Evolutionary conservation across 2,113 vertebrate species (phyloP).

Genomic region (Notothenia rossii): DNA sequence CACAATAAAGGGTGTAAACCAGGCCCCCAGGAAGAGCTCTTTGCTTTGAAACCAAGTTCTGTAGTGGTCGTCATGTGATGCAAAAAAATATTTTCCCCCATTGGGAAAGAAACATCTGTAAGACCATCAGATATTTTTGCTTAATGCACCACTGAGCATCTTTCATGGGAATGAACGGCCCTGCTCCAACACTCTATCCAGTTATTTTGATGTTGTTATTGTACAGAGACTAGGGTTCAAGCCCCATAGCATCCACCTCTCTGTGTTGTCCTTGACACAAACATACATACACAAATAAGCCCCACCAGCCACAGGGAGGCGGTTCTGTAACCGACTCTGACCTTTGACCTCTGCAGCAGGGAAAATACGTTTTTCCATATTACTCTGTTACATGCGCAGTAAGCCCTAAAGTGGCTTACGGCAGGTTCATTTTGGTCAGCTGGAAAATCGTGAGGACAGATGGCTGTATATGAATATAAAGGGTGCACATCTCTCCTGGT

Average conservation of each 20-base stretch:
- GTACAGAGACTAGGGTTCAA: background rate
- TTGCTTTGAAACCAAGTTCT: too few relatives aligned
- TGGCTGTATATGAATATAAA: background rate
- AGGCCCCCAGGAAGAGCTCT: too few relatives aligned
- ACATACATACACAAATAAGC: background rate
- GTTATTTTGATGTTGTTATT: background rate
- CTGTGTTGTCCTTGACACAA: slow-evolving; percentile 23
- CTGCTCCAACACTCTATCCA: too few relatives aligned
- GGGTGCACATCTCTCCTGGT: background rate
- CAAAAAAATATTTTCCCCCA: too few relatives aligned
- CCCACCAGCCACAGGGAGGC: slow-evolving; percentile 7
- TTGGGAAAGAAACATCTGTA: too few relatives aligned
- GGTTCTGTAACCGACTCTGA: slow-evolving; percentile 29
- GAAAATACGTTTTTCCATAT: slow-evolving; percentile 16
- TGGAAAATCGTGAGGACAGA: slow-evolving; percentile 19
- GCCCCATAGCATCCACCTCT: background rate
- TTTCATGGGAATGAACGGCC: too few relatives aligned
- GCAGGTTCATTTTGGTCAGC: slow-evolving; percentile 37
- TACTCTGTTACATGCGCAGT: slow-evolving; percentile 32
- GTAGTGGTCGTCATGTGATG: too few relatives aligned
- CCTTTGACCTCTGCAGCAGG: slow-evolving; percentile 43
- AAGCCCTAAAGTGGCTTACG: slow-evolving; percentile 19
- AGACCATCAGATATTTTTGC: too few relatives aligned
- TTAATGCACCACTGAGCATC: too few relatives aligned
- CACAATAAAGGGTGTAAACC: too few relatives aligned